A percentile compares a stretch with the other conserved stretches of the same genome.
phyloP scores from a whole-genome alignment of 2,888 invertebrate genomes.

The Capitulum mitella region DNA sequence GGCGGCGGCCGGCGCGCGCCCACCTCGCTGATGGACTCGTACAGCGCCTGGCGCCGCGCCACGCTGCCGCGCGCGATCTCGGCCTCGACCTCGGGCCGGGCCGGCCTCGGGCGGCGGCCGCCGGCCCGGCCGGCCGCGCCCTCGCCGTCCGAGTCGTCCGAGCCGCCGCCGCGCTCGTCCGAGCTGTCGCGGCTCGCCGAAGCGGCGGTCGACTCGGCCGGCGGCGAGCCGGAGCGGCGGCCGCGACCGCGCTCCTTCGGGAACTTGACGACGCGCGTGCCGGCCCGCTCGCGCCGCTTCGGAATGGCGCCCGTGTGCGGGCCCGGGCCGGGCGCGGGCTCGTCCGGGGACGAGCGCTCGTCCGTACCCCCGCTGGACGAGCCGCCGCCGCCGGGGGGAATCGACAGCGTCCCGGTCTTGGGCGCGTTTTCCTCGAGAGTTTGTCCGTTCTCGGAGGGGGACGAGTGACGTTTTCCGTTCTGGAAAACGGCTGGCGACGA shows the following conservation, averaged over 20 bases:
- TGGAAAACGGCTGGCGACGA: background rate
- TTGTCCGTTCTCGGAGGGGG: background rate
- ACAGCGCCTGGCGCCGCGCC: background rate
- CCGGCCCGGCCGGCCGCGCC: background rate
- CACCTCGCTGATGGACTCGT: background rate
- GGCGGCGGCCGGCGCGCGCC: background rate
- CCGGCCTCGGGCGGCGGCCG: too few relatives aligned
- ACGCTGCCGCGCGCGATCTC: background rate
- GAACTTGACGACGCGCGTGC: slow-evolving; percentile 15
- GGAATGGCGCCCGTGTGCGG: background rate
- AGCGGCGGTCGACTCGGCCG: background rate
- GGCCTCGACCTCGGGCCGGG: background rate
- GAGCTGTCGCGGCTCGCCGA: background rate
- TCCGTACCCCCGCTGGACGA: too few relatives aligned
- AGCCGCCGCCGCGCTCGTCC: background rate
- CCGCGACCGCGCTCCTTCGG: background rate
- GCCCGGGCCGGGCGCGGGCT: background rate
- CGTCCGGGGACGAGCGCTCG: too few relatives aligned
- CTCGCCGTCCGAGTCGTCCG: background rate
- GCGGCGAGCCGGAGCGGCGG: too few relatives aligned
- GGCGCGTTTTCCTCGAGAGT: background rate
- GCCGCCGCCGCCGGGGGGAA: too few relatives aligned
- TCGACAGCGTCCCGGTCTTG: background rate
- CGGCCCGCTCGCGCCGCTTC: background rate
- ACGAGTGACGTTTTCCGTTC: background rate